Percentiles rank a stretch among this genome's conserved stretches.
Conservation (phyloP, 1,140 invertebrate species). For the Sitodiplosis mosellana region DNA sequence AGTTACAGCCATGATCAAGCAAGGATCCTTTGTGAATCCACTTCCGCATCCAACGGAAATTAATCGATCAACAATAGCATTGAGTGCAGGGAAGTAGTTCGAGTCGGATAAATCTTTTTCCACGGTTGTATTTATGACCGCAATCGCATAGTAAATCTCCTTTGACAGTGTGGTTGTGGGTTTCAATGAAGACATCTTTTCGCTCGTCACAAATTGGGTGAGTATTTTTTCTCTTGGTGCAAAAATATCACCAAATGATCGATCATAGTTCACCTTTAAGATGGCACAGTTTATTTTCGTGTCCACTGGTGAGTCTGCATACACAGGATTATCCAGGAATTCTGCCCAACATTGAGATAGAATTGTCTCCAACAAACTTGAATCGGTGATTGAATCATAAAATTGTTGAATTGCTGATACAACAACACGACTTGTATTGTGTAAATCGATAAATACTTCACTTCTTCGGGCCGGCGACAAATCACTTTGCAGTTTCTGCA, state of each 20-base stretch:
- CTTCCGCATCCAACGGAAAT: slow-evolving; percentile 2
- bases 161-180: no score
- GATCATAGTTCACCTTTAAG: slow-evolving; percentile 6
- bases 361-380: background rate
- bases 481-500: background rate
- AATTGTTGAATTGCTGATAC: background rate
- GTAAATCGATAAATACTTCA: background rate
- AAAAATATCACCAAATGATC: slow-evolving; percentile 3
- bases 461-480: background rate
- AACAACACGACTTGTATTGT: background rate
- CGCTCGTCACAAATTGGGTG: background rate
- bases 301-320: slow-evolving; percentile 9
- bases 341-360: slow-evolving; percentile 1
- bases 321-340: slow-evolving; percentile 5
- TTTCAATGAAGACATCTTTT: no score
- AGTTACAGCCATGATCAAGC: slow-evolving; percentile 19
- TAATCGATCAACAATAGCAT: slow-evolving; percentile 1
- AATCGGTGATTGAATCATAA: background rate
- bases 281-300: slow-evolving; percentile 11
- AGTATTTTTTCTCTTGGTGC: slow-evolving; percentile 5
- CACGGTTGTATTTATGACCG: slow-evolving; percentile 8
- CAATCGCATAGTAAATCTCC: background rate
- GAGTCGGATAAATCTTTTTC: slow-evolving; percentile 2
- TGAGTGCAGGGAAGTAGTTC: slow-evolving; percentile 5
- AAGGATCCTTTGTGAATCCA: slow-evolving; percentile 23